These are phyloP conservation scores for Malurus melanocephalus DNA, from an alignment of 2,113 vertebrate genomes.

Conservation along the genomic window DNA sequence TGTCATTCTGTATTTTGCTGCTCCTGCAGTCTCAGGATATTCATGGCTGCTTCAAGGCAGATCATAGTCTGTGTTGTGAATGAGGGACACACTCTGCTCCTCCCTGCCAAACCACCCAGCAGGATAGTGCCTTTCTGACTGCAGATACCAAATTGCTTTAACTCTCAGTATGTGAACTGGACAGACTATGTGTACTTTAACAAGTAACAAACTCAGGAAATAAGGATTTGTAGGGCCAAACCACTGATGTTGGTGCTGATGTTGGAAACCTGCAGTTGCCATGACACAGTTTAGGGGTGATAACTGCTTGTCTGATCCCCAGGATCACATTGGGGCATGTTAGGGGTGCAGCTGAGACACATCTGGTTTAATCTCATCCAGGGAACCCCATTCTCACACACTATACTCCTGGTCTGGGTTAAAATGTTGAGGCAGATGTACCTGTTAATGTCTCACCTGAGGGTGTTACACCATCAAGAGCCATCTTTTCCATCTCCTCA, in stretches of 20 bases:
- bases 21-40: fast-evolving
- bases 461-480: background rate
- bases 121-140: background rate
- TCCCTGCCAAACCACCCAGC: background rate
- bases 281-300: background rate
- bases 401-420: background rate
- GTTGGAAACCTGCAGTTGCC: background rate
- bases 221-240: background rate
- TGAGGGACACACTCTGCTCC: background rate
- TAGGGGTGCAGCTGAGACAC: background rate
- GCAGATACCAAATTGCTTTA: background rate
- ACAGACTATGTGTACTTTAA: background rate
- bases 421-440: background rate
- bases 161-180: background rate
- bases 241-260: background rate
- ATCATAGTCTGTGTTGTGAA: background rate
- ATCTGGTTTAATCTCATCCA: background rate
- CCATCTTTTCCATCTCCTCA: background rate
- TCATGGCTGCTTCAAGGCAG: background rate
- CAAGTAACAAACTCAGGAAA: background rate
- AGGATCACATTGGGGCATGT: fast-evolving
- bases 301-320: background rate
- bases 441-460: background rate
- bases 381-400: background rate
- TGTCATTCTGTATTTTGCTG: background rate